Conservation (phyloP, 2,888 invertebrate species). For the Scotopteryx bipunctaria region DNA sequence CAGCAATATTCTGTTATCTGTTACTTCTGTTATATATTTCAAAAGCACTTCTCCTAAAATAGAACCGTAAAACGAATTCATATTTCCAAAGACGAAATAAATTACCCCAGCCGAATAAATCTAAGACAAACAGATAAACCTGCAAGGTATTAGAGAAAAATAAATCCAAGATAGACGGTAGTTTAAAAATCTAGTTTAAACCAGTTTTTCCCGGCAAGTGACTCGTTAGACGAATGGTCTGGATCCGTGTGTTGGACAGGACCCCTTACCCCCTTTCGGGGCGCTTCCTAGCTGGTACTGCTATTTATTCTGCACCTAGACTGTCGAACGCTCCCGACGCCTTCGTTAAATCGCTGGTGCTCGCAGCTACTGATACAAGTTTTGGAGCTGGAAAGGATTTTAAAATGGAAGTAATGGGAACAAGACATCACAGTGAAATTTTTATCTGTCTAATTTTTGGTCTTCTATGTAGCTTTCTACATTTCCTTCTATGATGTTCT, state of each 20-base stretch:
- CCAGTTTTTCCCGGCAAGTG: conserved; percentile 49
- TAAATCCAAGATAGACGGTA: conserved; percentile 38
- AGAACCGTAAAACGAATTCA: too few relatives aligned
- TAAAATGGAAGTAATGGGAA: conserved; percentile 7
- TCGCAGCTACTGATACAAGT: conserved; percentile 4
- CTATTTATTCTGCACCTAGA: conserved; percentile 39
- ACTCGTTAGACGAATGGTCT: conserved; percentile 66
- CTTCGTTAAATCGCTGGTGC: conserved; percentile 60
- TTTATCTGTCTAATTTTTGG: background rate
- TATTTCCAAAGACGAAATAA: conserved; percentile 9
- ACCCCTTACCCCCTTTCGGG: conserved; percentile 35
- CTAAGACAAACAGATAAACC: conserved; percentile 27
- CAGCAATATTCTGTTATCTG: too few relatives aligned
- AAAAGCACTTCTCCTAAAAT: too few relatives aligned
- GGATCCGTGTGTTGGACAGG: conserved; percentile 65
- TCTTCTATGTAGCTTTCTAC: too few relatives aligned
- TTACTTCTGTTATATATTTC: too few relatives aligned
- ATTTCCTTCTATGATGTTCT: too few relatives aligned
- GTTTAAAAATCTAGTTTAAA: conserved; percentile 56
- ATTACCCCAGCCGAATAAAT: conserved; percentile 18
- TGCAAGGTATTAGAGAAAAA: conserved; percentile 37
- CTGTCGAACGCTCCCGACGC: conserved; percentile 75
- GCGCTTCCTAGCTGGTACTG: conserved; percentile 36
- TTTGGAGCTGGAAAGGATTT: conserved; percentile 11
- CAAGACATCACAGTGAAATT: too few relatives aligned